phyloP scores from a whole-genome alignment of 2,797 vertebrate genomes.

The Clamator glandarius region DNA sequence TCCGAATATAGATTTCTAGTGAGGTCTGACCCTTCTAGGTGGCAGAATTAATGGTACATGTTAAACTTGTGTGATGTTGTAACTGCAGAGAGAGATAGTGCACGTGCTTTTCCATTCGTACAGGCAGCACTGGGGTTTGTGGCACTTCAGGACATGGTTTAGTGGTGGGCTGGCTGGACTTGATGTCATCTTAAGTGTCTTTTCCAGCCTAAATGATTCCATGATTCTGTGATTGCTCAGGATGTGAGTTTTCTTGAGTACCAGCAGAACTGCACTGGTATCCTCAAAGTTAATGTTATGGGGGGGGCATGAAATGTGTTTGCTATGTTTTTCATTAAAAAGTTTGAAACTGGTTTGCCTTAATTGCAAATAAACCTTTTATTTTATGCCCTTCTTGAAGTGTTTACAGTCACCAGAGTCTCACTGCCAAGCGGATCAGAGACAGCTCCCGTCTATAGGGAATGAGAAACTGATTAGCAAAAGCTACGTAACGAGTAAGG shows the following conservation, averaged over 20 bases:
- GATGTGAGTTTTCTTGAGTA: neutral
- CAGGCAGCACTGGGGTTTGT: neutral
- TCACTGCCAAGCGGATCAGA: neutral
- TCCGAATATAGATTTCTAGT: neutral
- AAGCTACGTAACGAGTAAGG: neutral
- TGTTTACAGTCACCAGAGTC: neutral
- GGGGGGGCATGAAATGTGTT: neutral
- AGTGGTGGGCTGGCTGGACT: neutral
- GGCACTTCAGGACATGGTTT: accelerated
- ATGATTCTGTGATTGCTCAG: neutral
- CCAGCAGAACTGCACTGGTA: neutral
- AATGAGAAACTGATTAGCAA: neutral
- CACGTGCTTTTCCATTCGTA: accelerated
- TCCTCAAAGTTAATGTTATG: neutral
- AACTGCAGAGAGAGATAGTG: neutral
- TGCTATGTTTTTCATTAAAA: neutral
- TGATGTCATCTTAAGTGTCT: neutral
- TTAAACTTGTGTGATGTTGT: neutral
- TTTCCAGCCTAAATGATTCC: neutral
- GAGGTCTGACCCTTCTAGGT: accelerated
- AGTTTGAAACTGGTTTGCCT: neutral
- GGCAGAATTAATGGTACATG: neutral
- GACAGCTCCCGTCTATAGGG: neutral
- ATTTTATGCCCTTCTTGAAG: neutral
- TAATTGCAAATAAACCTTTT: neutral